Percentiles rank a stretch among this genome's conserved stretches.
Evolutionary conservation across 2,797 vertebrate species (phyloP).

Genomic region (Podargus strigoides): DNA sequence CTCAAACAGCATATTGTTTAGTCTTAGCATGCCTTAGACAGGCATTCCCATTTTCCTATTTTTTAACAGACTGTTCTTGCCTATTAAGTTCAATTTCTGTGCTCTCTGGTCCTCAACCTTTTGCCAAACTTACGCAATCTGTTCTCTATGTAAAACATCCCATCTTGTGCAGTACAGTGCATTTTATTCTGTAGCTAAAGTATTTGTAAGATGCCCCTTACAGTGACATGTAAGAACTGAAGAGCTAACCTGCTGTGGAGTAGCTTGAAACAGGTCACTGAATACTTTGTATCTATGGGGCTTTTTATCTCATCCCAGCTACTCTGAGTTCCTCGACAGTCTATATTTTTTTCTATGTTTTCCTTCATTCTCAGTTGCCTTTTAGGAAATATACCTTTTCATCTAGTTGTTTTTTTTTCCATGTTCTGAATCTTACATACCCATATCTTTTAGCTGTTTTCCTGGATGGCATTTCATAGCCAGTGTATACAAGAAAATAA

Average conservation of each 20-base stretch:
- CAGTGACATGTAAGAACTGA: not conserved
- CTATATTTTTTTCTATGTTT: not conserved
- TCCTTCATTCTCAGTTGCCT: not conserved
- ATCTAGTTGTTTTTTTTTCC: not conserved
- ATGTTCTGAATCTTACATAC: not conserved
- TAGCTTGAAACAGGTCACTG: not conserved
- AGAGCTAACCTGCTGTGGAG: not conserved
- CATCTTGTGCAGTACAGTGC: not conserved
- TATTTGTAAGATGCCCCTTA: not conserved
- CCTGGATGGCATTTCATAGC: not conserved
- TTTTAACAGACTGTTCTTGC: not conserved
- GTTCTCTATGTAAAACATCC: not conserved
- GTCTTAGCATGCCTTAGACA: no score
- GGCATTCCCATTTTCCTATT: not conserved
- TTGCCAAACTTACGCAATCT: not conserved
- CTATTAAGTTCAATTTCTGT: not conserved
- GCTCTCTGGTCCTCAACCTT: not conserved
- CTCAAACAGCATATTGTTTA: not conserved
- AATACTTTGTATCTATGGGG: not conserved
- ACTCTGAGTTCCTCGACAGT: not conserved
- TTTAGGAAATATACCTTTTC: not conserved
- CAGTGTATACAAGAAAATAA: not conserved
- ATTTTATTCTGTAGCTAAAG: not conserved
- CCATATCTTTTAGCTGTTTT: not conserved
- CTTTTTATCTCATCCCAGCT: not conserved